Evolutionary conservation across 2,888 invertebrate genomes (phyloP).

Genomic region (Apocheima hispidaria): DNA sequence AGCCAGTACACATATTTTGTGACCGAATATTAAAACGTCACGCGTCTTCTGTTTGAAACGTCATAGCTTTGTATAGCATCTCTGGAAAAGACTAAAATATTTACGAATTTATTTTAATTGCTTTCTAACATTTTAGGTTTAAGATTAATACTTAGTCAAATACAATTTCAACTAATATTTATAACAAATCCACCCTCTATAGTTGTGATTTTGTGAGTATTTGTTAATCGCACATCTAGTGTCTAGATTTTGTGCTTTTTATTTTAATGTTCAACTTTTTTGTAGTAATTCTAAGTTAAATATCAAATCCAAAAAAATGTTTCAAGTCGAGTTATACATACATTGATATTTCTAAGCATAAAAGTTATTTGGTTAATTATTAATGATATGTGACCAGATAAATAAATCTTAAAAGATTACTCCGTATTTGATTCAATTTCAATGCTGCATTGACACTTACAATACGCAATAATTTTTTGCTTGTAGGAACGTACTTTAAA

Average conservation of each 20-base stretch:
- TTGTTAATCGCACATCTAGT: slow-evolving; percentile 17
- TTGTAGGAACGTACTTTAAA: no score
- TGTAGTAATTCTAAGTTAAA: neutral
- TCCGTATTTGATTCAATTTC: slow-evolving; percentile 2
- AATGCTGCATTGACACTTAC: no score
- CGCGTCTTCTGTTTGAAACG: no score
- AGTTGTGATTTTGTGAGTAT: slow-evolving; percentile 28
- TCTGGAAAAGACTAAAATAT: neutral
- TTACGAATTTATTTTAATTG: slow-evolving; percentile 11
- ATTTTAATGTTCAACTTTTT: neutral
- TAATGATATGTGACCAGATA: slow-evolving; percentile 39
- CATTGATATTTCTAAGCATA: slow-evolving; percentile 33
- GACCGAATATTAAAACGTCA: no score
- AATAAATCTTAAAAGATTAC: slow-evolving; percentile 27
- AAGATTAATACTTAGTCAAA: slow-evolving; percentile 16
- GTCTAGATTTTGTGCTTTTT: slow-evolving; percentile 17
- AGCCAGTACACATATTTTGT: no score
- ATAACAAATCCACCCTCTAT: slow-evolving; percentile 19
- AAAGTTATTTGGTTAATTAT: slow-evolving; percentile 40
- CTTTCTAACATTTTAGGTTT: slow-evolving; percentile 9
- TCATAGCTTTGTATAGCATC: neutral
- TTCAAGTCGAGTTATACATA: slow-evolving; percentile 2
- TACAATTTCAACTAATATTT: slow-evolving; percentile 3
- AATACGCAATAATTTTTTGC: no score
- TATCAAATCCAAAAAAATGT: slow-evolving; percentile 12